These are phyloP conservation scores for Dinoponera quadriceps DNA, from an alignment of 1,140 invertebrate genomes.

Conservation along the genomic window DNA sequence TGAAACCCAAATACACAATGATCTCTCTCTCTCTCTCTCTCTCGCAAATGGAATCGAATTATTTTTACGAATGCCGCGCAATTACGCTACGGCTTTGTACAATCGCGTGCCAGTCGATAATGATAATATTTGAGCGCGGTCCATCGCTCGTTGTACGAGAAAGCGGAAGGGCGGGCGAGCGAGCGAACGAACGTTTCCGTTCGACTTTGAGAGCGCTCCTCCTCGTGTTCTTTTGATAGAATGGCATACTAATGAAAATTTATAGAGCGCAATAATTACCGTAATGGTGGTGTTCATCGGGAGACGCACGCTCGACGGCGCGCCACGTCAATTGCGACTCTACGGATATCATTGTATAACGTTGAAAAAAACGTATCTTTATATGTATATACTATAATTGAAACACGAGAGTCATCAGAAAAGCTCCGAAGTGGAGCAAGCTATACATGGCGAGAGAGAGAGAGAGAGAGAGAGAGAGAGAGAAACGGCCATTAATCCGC, in stretches of 20 bases:
- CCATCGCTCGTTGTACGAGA: neutral
- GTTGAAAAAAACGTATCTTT: constrained; percentile 19
- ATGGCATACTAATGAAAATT: constrained; percentile 14
- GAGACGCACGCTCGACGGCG: neutral
- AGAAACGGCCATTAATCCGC: neutral
- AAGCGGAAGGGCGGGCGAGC: constrained; percentile 6
- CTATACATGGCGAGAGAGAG: neutral
- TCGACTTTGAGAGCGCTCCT: neutral
- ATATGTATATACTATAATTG: neutral
- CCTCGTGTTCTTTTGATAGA: neutral
- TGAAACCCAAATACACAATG: too few relatives aligned
- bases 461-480: too few relatives aligned
- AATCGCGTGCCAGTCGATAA: neutral
- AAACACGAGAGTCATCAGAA: neutral
- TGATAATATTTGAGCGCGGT: constrained; percentile 5
- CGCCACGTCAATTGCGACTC: constrained; percentile 22
- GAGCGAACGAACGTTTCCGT: neutral
- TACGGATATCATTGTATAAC: neutral
- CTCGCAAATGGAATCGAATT: too few relatives aligned
- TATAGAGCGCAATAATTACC: constrained; percentile 40
- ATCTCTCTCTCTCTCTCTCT: too few relatives aligned
- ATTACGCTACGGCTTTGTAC: neutral
- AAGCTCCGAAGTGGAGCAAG: neutral
- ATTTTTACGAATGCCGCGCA: neutral
- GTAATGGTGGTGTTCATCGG: constrained; percentile 23